Conservation (phyloP, 2,113 vertebrate species). For the Percopsis transmontana region DNA sequence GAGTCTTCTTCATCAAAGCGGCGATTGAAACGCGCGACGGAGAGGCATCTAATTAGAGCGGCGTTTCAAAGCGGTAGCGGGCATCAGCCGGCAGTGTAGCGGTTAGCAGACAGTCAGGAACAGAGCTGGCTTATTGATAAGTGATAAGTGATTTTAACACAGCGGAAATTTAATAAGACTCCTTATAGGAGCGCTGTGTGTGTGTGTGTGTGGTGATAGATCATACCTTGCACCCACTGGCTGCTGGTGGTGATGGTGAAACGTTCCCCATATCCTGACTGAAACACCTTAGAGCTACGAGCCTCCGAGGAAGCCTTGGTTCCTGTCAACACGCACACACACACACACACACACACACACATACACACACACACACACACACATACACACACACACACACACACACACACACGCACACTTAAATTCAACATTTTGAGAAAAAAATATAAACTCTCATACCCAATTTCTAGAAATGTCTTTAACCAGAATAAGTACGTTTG, state of each 20-base stretch:
- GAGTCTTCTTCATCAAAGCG: not conserved
- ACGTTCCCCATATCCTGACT: slow-evolving; percentile 80
- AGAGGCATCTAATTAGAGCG: slow-evolving; percentile 21
- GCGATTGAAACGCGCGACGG: not conserved
- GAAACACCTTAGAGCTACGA: slow-evolving; percentile 82
- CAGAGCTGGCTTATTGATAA: not conserved
- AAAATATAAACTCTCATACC: too few species aligned
- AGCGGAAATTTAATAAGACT: not conserved
- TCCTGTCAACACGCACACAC: slow-evolving; percentile 72
- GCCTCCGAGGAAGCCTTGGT: slow-evolving; percentile 86
- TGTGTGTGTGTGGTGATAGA: not conserved
- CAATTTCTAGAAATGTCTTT: too few species aligned
- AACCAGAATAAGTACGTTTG: too few species aligned
- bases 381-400: slow-evolving; percentile 20
- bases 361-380: slow-evolving; percentile 26
- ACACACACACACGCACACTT: not conserved
- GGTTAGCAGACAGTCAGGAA: not conserved
- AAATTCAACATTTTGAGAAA: too few species aligned
- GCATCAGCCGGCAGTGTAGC: not conserved
- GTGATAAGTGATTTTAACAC: not conserved
- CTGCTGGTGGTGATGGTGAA: slow-evolving; percentile 87
- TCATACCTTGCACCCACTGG: slow-evolving; percentile 95
- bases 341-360: slow-evolving; percentile 23
- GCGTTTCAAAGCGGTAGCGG: not conserved
- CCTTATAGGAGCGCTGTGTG: not conserved